Evolutionary conservation across 1,140 invertebrate genomes (phyloP), one percentile per base, ranked within the genome.

Genomic region (Rhopalosiphum maidis): DNA sequence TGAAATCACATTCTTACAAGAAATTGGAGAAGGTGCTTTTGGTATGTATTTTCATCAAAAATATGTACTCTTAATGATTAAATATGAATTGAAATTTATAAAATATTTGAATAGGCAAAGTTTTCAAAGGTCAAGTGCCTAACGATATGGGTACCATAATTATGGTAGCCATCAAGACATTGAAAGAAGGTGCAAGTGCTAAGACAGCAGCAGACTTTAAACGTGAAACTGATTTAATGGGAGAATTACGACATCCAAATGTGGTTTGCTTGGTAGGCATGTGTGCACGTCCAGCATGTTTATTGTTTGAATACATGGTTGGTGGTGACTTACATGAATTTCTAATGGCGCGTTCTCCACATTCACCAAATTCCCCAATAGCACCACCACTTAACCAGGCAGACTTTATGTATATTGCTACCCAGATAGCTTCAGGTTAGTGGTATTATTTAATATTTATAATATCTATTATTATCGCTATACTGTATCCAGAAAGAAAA

Each of bases 231-330:
- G 98, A 99, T 95, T 95, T 99, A 6, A 99, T 99, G 96, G 97
- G 98, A 0, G 98, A 99, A 95, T 95, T 99, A 83, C 96, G 98
- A 93, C 99, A 99, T 96, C 98, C 98, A 1, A 99, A 99, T 95
- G 99, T 99, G 94, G 98, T 99, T 85, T 99, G 98, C 95, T 96
- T 99, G 88, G 96, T 99, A 35, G 99, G 98, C 0, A 98, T 99
- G 7, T 97, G 98, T 90, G 96, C 98, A 88, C 97, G 98, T 94
- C 98, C 98, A 93, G 98, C 99, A 94, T 99, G 98, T 95, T 99
- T 99, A 98, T 95, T 99, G 5, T 99, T 99, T 96, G 99, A 99
- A 95, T 99, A 98, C 95, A 99, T 99, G 98, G 97, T 97, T 4
- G 97, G 98, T 95, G 99, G 99, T 6, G 98, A 99, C 95, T 95